A percentile compares a stretch with the other conserved stretches of the same genome.
phyloP scores from a whole-genome alignment of 2,888 invertebrate species.

The Apotomis turbidana region DNA sequence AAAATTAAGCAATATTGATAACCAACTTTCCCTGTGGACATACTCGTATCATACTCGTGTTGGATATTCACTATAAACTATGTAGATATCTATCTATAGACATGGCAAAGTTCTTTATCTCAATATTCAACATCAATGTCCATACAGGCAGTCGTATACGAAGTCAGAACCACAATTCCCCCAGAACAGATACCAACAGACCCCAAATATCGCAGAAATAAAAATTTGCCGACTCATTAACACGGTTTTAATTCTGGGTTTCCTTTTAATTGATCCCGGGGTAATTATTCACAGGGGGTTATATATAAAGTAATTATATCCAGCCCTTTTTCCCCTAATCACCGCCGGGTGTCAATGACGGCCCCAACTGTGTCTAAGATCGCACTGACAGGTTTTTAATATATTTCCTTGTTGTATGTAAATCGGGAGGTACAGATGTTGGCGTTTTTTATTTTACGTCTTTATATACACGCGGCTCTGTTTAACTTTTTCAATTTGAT shows the following conservation, averaged over 20 bases:
- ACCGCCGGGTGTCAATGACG: conserved; percentile 80
- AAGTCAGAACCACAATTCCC: background rate
- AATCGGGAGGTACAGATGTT: conserved; percentile 68
- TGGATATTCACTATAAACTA: no score
- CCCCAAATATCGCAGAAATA: conserved; percentile 52
- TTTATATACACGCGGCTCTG: no score
- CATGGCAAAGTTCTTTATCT: no score
- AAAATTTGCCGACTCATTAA: conserved; percentile 78
- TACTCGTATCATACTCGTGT: no score
- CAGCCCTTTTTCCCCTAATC: conserved; percentile 82
- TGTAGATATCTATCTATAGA: no score
- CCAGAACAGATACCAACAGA: conserved; percentile 6
- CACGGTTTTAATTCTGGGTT: conserved; percentile 72
- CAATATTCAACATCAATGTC: no score
- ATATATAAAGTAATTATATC: conserved; percentile 81
- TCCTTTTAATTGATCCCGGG: conserved; percentile 78
- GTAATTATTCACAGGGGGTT: conserved; percentile 82
- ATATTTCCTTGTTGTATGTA: conserved; percentile 80
- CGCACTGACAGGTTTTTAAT: conserved; percentile 81
- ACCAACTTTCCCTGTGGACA: no score
- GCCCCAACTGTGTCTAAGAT: conserved; percentile 76
- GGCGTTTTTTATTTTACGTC: conserved; percentile 43
- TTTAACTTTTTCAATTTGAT: no score
- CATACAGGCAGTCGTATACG: no score
- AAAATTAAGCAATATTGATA: no score